Evolutionary conservation across 2,797 vertebrate species (phyloP).

Genomic region (Galago senegalensis): DNA sequence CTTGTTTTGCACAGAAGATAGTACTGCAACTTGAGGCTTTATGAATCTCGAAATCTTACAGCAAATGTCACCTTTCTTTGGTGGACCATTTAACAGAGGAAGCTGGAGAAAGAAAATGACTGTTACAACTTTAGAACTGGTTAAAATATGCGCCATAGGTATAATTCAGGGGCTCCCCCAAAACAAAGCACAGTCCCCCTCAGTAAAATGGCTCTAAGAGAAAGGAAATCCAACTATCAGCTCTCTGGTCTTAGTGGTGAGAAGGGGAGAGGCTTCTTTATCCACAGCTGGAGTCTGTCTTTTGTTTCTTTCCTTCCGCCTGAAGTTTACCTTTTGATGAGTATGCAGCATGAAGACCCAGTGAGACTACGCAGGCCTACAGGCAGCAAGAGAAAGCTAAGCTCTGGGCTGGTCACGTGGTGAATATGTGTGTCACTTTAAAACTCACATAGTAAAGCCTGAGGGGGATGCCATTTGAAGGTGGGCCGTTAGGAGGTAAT

Average conservation of each 20-base stretch:
- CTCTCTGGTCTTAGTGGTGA: neutral
- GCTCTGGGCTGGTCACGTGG: neutral
- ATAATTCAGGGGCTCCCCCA: neutral
- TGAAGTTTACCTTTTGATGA: constrained; percentile 11
- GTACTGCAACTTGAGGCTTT: neutral
- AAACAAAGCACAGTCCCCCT: neutral
- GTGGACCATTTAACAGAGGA: constrained; percentile 4
- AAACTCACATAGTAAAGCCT: neutral
- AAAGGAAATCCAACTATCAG: neutral
- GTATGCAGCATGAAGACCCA: neutral
- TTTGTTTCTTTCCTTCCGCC: neutral
- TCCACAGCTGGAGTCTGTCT: neutral
- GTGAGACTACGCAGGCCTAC: neutral
- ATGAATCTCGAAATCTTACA: constrained; percentile 43
- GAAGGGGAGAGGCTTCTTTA: neutral
- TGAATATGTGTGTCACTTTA: neutral
- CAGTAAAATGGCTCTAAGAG: neutral
- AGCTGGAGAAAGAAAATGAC: constrained; percentile 25
- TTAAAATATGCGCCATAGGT: neutral
- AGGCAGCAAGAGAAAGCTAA: neutral
- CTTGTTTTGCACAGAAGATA: constrained; percentile 12
- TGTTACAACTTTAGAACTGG: neutral
- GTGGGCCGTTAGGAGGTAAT: neutral
- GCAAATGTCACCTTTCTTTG: constrained; percentile 46
- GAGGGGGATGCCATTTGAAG: neutral